phyloP scores from a whole-genome alignment of 2,113 vertebrate genomes.

The Aegypius monachus region DNA sequence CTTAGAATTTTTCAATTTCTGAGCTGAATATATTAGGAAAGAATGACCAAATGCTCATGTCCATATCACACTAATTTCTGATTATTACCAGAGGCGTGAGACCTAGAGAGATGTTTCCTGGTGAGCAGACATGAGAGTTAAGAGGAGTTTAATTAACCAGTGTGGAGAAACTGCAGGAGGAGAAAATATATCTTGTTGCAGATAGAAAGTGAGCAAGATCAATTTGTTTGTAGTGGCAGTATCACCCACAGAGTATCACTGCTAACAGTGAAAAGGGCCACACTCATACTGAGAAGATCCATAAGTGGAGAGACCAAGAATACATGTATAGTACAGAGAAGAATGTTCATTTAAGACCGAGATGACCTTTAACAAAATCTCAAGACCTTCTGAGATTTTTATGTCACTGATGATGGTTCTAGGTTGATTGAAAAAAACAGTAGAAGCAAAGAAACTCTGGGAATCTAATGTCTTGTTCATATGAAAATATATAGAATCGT shows the following conservation, averaged over 20 bases:
- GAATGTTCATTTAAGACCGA: not conserved
- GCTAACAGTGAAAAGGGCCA: not conserved
- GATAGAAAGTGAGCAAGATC: not conserved
- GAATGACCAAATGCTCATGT: not conserved
- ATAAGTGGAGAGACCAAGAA: not conserved
- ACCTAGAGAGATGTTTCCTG: not conserved
- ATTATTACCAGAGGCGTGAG: not conserved
- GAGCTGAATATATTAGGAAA: not conserved
- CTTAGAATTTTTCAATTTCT: not conserved
- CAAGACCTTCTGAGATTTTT: not conserved
- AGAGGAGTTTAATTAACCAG: slow-evolving; percentile 6
- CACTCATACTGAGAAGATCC: not conserved
- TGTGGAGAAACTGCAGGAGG: not conserved
- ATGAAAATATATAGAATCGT: not conserved
- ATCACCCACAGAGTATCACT: not conserved
- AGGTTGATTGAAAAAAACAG: not conserved
- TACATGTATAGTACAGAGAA: not conserved
- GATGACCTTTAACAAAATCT: not conserved
- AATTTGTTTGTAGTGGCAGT: not conserved
- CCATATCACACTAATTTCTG: not conserved
- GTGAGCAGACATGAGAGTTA: not conserved
- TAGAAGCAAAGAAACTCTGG: not conserved
- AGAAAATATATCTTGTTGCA: not conserved
- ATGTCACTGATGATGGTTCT: not conserved
- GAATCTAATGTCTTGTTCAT: not conserved